Conservation (phyloP, 1,140 invertebrate species). For the Musca domestica region DNA sequence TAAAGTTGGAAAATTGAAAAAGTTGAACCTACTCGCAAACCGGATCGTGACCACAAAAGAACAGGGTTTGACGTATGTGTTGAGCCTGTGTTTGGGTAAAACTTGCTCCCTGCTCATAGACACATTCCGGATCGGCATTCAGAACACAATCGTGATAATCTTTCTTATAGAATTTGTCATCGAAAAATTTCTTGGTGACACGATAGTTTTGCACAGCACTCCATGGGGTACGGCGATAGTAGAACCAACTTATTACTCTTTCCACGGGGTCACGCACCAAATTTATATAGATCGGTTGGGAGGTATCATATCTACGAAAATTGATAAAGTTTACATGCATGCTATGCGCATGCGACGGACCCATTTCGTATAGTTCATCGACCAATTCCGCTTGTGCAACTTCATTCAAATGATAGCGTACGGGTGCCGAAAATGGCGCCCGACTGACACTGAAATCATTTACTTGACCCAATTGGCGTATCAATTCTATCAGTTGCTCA, state of each 20-base stretch:
- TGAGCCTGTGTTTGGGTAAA: conserved; percentile 73
- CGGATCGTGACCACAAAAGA: conserved; percentile 84
- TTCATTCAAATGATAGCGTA: conserved; percentile 23
- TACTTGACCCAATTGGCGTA: conserved; percentile 66
- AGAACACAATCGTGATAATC: conserved; percentile 84
- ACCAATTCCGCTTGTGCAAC: conserved; percentile 31
- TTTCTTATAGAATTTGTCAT: conserved; percentile 80
- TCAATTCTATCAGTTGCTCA: conserved; percentile 81
- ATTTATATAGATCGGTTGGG: conserved; percentile 84
- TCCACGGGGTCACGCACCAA: conserved; percentile 84
- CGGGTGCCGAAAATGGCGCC: conserved; percentile 25
- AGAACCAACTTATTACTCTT: conserved; percentile 86
- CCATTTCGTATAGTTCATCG: conserved; percentile 24
- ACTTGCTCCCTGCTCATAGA: conserved; percentile 72
- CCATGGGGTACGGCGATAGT: conserved; percentile 75
- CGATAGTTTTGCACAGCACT: conserved; percentile 30
- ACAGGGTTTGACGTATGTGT: conserved; percentile 68
- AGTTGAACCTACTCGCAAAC: conserved; percentile 67
- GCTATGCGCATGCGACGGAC: conserved; percentile 36
- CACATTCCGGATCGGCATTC: conserved; percentile 77
- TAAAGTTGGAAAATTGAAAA: neutral
- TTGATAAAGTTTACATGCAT: conserved; percentile 56
- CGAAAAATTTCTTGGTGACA: conserved; percentile 73
- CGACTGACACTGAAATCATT: conserved; percentile 60
- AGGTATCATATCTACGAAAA: conserved; percentile 65